Base-by-base conservation (phyloP, 1,140 invertebrate genomes). In the Marisa cornuarietis region DNA sequence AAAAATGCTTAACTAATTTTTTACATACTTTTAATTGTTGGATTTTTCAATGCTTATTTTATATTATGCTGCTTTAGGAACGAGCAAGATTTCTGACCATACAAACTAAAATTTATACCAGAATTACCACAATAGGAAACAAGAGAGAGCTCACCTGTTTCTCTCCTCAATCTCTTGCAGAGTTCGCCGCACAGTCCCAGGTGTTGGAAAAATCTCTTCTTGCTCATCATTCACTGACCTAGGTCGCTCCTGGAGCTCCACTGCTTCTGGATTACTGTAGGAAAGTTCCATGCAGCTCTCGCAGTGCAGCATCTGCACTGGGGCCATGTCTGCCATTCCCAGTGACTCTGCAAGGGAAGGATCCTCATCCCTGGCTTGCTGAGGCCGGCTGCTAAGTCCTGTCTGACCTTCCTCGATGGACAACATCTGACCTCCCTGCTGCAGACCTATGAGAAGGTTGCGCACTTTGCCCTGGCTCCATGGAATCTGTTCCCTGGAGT, bases 131-230 rank as follows among this genome's bases (percentile, higher is more conserved):
- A 61, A 14, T 4, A 49, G 24, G 24, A 52, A 0, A 16, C 52
- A 42, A 42, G 31, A 51, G 18, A 20, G 49, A 14, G 81, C 84
- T 77, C 81, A 89, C 88, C 80, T 85, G 65, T 87, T 83, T 80
- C 84, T 85, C 42, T 89, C 83, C 78, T 95, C 95, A 9, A 95
- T 88, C 86, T 95, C 94, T 81, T 94, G 93, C 82, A 94, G 95
- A 7, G 95, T 95, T 80, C 94, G 83, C 63, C 74, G 79, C 24
- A 90, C 90, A 58, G 87, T 86, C 49, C 89, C 89, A 16, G 85
- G 82, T 16, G 83, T 83, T 22, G 89, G 73, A 14, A 79, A 77
- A 54, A 90, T 90, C 71, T 90, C 87, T 74, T 90, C 90, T 54
- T 79, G 82, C 66, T 89, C 86, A 81, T 90, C 86, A 81, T 90